Evolutionary conservation across 2,888 invertebrate species (phyloP), one percentile per base, ranked within the genome.

Genomic region (Apamea sordens): DNA sequence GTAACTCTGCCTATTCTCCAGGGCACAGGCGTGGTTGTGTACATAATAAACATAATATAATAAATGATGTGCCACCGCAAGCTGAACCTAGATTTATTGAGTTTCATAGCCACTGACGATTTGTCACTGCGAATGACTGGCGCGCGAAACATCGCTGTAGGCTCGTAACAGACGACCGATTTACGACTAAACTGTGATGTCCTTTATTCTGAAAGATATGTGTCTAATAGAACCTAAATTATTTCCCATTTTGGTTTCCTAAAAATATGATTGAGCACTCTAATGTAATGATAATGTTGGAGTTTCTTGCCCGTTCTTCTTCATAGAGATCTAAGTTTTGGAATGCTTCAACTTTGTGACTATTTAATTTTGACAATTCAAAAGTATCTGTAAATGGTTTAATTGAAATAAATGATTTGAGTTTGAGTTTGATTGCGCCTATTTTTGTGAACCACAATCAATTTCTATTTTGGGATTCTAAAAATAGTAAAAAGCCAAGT

Each of bases 71-170:
- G 85, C 79, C 87, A 36, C 73, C 59, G 10, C 85, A 77, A 76
- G 73, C 72, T 80, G 76, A 69, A 80, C 77, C 47, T 65, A 76
- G 80, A 88, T 88, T 84, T 86, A 88, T 88, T 84, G 84, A 84
- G 78, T 88, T 86, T 80, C 84, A 84, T 68, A 69, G 73, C 74
- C 64, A 77, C 73, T 81, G 77, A 85, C 78, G 71, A 86, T 86
- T 84, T 85, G 85, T 85, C 79, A 82, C 77, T 82, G 86, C 64
- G 44, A 41, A 80, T 82, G 86, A 86, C 82, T 84, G 64, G 73
- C 71, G 79, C 18, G 24, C 59, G 69, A 73, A 79, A 85, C 73
- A 76, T 84, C 36, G 72, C 47, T 72, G 50, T 75, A 76, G 69
- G 82, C 74, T 41, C 4, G 67, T 24, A 67, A 53, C n/a, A 73